Conservation (phyloP, 2,797 vertebrate species). For the Schizopygopsis pylzovi region DNA sequence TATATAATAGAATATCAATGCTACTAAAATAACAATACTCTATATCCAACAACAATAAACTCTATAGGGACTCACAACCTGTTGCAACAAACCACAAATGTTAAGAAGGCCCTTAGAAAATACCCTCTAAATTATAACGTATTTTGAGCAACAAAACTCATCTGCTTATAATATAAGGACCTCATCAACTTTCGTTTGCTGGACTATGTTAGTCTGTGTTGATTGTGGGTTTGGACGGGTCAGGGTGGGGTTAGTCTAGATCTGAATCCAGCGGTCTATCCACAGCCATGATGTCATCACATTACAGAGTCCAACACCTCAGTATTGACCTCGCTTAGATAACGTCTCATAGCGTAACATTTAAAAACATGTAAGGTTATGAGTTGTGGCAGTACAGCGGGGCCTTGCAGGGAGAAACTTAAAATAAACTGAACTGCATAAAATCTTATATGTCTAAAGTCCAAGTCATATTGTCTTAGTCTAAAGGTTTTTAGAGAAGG, state of each 20-base stretch:
- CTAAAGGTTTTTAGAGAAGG: no score
- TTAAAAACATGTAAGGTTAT: slow-evolving; percentile 33
- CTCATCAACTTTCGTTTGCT: slow-evolving; percentile 15
- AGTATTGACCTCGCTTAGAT: slow-evolving; percentile 23
- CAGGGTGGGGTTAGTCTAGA: background rate
- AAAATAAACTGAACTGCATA: background rate
- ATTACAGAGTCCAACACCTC: slow-evolving; percentile 36
- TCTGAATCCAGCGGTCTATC: slow-evolving; percentile 61
- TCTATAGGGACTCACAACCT: background rate
- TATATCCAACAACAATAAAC: no score
- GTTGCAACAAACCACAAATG: background rate
- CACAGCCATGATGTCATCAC: slow-evolving; percentile 69
- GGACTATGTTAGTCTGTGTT: slow-evolving; percentile 21
- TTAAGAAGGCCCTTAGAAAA: slow-evolving; percentile 1
- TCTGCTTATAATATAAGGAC: background rate
- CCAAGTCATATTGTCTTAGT: no score
- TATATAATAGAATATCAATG: background rate
- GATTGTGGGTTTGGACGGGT: slow-evolving; percentile 34
- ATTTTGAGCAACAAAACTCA: background rate
- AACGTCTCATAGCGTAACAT: slow-evolving; percentile 19
- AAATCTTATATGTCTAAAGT: no score
- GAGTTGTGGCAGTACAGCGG: background rate
- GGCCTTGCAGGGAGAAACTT: background rate
- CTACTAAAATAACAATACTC: background rate
- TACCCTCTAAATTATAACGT: background rate